Evolutionary conservation across 2,888 invertebrate species (phyloP).

Genomic region (Phaedon cochleariae): DNA sequence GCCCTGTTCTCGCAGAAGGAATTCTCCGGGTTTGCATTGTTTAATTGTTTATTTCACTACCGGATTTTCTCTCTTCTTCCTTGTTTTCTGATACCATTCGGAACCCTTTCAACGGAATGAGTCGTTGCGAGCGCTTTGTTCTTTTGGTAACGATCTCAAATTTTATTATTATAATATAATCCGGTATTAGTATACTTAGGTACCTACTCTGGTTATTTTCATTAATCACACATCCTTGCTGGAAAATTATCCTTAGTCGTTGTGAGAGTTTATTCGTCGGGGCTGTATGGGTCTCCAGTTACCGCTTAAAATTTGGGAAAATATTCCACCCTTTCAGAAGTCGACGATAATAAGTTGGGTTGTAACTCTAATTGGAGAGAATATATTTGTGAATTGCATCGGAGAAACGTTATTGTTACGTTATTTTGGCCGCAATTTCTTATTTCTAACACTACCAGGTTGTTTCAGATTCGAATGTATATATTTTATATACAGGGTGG

Average conservation of each 20-base stretch:
- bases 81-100: background rate
- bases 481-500: no score
- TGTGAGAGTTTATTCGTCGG: background rate
- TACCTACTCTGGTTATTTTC: background rate
- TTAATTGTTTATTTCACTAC: conserved; percentile 47
- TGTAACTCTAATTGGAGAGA: no score
- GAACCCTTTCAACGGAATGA: conserved; percentile 6
- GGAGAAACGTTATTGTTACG: background rate
- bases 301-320: background rate
- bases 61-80: conserved; percentile 38
- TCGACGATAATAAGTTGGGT: no score
- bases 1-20: conserved; percentile 46
- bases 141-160: background rate
- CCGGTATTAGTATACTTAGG: conserved; percentile 7
- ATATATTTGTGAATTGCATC: no score
- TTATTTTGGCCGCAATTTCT: no score
- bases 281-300: background rate
- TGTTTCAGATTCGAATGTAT: no score
- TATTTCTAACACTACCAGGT: no score
- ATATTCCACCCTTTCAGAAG: background rate
- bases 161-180: conserved; percentile 2
- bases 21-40: conserved; percentile 56
- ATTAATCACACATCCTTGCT: background rate
- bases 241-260: background rate
- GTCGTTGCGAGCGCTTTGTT: conserved; percentile 10